phyloP scores from a whole-genome alignment of 2,113 vertebrate genomes.

The Spheniscus mendiculus region DNA sequence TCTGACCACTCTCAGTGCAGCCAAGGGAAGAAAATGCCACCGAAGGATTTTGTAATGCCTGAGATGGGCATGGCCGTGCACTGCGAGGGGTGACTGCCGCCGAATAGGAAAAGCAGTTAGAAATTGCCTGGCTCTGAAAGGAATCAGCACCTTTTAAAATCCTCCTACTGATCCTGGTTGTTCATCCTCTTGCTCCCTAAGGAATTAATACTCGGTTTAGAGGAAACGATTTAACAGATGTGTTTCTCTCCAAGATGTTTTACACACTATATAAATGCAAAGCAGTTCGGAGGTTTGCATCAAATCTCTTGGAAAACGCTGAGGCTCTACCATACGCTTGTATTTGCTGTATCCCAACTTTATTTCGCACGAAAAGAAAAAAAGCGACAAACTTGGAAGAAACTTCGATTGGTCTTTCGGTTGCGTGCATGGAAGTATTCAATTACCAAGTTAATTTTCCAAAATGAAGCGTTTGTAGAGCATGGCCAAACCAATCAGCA shows the following conservation, averaged over 20 bases:
- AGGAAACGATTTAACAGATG: neutral
- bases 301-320: neutral
- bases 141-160: neutral
- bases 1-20: neutral
- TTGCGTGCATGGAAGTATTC: neutral
- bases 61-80: neutral
- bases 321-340: neutral
- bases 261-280: neutral
- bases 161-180: neutral
- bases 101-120: neutral
- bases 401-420: neutral
- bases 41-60: neutral
- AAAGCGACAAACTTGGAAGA: neutral
- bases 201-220: neutral
- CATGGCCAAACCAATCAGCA: neutral
- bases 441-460: neutral
- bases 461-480: neutral
- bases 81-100: neutral
- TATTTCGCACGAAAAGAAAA: rapidly evolving
- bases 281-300: neutral
- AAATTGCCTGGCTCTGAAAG: neutral
- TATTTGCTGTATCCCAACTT: neutral
- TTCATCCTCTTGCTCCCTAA: neutral
- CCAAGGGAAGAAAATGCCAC: neutral
- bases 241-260: neutral